A percentile compares a stretch with the other conserved stretches of the same genome.
phyloP scores from a whole-genome alignment of 2,888 invertebrate species.

The Escarpia spicata region DNA sequence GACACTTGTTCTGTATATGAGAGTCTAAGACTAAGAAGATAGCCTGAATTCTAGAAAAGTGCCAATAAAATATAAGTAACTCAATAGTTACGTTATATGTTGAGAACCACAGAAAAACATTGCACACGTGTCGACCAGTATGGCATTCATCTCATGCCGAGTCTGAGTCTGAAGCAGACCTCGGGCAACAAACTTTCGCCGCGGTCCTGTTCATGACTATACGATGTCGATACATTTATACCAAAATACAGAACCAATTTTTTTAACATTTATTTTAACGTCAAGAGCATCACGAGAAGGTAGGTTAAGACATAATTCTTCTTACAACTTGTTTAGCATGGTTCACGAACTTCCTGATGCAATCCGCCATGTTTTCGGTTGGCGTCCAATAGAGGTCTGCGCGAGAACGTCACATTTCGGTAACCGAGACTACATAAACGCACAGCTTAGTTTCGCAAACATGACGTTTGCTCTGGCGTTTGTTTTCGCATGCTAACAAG shows the following conservation, averaged over 20 bases:
- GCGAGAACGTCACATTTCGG: neutral
- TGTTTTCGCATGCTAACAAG: neutral
- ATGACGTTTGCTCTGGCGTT: neutral
- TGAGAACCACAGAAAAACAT: neutral
- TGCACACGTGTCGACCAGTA: neutral
- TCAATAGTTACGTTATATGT: neutral
- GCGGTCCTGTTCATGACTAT: neutral
- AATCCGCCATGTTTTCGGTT: neutral
- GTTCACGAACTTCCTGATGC: neutral
- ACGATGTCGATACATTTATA: neutral
- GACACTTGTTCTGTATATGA: too few relatives aligned
- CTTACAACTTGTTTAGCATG: constrained; percentile 6
- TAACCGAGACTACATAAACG: neutral
- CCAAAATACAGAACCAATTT: neutral
- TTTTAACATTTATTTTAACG: neutral
- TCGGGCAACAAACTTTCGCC: neutral
- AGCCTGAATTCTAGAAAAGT: too few relatives aligned
- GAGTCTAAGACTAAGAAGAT: too few relatives aligned
- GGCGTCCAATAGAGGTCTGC: neutral
- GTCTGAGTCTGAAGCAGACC: neutral
- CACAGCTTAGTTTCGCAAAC: neutral
- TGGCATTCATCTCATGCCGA: neutral
- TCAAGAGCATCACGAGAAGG: neutral
- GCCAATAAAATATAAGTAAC: neutral
- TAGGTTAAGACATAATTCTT: neutral